Percentiles rank a stretch among this genome's conserved stretches.
Conservation (phyloP, 2,797 vertebrate species). For the Sebastes glaucus region DNA sequence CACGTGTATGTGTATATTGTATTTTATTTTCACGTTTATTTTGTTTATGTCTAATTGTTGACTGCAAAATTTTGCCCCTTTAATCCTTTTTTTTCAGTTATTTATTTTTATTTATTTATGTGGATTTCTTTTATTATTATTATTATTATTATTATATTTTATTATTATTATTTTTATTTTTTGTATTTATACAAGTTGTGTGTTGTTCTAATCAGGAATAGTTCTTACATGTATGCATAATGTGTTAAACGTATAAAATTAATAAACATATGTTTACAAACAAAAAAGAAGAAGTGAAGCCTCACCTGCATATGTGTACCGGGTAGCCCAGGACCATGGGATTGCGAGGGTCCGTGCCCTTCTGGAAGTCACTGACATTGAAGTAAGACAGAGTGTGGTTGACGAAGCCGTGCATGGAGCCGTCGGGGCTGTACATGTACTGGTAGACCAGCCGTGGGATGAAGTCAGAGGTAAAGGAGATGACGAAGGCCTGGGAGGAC, state of each 20-base stretch:
- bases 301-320: conserved; percentile 92
- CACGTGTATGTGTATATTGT: too few species aligned
- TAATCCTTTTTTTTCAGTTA: too few species aligned
- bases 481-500: conserved; percentile 92
- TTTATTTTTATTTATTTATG: too few species aligned
- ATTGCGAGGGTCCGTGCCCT: conserved; percentile 85
- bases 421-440: conserved; percentile 93
- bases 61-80: too few species aligned
- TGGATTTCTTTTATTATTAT: too few species aligned
- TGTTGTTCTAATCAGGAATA: too few species aligned
- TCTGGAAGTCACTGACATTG: conserved; percentile 93
- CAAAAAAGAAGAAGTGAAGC: background rate
- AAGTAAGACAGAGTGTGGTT: conserved; percentile 95
- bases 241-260: background rate
- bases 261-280: background rate
- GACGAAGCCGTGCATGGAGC: conserved; percentile 94
- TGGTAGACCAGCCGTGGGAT: conserved; percentile 97
- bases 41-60: too few species aligned
- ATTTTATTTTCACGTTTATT: too few species aligned
- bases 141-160: too few species aligned
- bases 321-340: conserved; percentile 87
- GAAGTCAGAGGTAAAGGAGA: conserved; percentile 98
- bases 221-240: too few species aligned
- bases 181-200: too few species aligned
- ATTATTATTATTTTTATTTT: too few species aligned